Evolutionary conservation across 1,140 invertebrate genomes (phyloP).

Genomic region (Drosophila bocqueti): DNA sequence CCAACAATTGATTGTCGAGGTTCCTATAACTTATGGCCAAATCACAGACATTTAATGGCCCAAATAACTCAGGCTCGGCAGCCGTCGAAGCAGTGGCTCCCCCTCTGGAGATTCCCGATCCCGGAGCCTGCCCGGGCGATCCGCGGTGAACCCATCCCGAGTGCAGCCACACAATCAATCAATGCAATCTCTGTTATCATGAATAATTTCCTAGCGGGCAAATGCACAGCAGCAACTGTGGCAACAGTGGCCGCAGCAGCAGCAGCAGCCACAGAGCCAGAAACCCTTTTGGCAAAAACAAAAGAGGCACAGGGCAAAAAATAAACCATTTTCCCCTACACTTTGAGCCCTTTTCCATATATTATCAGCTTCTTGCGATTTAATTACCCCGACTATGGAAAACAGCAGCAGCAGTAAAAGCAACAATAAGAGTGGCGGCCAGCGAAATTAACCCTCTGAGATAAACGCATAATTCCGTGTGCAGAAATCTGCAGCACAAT

Average conservation of each 20-base stretch:
- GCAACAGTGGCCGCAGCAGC: neutral
- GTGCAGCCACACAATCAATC: conserved; percentile 73
- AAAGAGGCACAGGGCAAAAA: conserved; percentile 16
- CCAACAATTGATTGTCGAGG: conserved; percentile 70
- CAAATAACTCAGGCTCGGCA: conserved; percentile 69
- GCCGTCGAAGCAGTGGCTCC: conserved; percentile 39
- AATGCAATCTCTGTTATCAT: conserved; percentile 82
- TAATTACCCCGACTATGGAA: conserved; percentile 74
- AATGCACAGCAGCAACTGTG: conserved; percentile 47
- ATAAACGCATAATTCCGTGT: conserved; percentile 75
- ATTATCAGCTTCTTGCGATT: conserved; percentile 77
- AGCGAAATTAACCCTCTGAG: conserved; percentile 71
- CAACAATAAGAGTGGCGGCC: conserved; percentile 11
- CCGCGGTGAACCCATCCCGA: conserved; percentile 43
- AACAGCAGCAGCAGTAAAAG: conserved; percentile 46
- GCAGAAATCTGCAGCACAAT: conserved; percentile 71
- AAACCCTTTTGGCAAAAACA: conserved; percentile 61
- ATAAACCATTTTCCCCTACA: conserved; percentile 52
- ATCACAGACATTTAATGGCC: conserved; percentile 78
- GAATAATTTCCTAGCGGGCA: conserved; percentile 81
- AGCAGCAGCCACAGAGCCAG: conserved; percentile 19
- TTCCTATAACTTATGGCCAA: conserved; percentile 74
- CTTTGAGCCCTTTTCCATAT: conserved; percentile 48
- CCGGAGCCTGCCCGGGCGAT: conserved; percentile 18
- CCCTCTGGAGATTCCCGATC: conserved; percentile 8